Base-by-base conservation (phyloP, 2,888 invertebrate genomes). In the Prenolepis imparis region DNA sequence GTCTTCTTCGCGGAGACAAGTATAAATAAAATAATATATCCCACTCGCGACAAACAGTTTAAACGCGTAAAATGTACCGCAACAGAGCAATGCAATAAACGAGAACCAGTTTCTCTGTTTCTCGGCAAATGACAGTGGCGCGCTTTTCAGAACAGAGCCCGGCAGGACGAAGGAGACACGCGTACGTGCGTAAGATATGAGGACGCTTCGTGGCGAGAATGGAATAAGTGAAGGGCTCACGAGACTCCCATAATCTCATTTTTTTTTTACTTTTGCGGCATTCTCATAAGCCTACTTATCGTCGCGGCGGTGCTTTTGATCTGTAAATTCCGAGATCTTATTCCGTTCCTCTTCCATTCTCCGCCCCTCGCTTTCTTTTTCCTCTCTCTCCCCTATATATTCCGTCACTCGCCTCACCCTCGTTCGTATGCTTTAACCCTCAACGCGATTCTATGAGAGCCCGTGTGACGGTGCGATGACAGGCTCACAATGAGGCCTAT, bases 401-500 rank as follows among this genome's bases (percentile, higher is more conserved):
- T 72, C 21, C 83, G 83, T 70, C 84, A 52, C n/a, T 72, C 82
- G 75, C 80, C 81, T 73, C 66, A 77, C 82, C 52, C 70, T 55
- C 28, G 48, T n/a, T 41, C 39, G 55, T 82, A 32, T 74, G 70
- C 48, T 78, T 70, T 86, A 87, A 86, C 86, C 87, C 87, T 86
- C 87, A 82, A 68, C 86, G 83, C 81, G 89, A 86, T 89, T 90
- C 90, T 90, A 83, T 86, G 84, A 91, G 63, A 61, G 84, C 84
- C 87, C 89, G 73, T 92, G 93, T 92, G 93, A 93, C 91, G 91
- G 90, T 88, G 86, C 91, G 92, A 92, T 94, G 94, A 94, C 93
- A 91, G 89, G 85, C 82, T 81, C 90, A 94, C 94, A 94, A 94
- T 93, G 86, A 90, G 84, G 83, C 89, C 91, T n/a, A 86, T 91